A percentile compares a stretch with the other conserved stretches of the same genome.
Evolutionary conservation across 2,888 invertebrate genomes (phyloP).

Genomic region (Drosophila macrospina): DNA sequence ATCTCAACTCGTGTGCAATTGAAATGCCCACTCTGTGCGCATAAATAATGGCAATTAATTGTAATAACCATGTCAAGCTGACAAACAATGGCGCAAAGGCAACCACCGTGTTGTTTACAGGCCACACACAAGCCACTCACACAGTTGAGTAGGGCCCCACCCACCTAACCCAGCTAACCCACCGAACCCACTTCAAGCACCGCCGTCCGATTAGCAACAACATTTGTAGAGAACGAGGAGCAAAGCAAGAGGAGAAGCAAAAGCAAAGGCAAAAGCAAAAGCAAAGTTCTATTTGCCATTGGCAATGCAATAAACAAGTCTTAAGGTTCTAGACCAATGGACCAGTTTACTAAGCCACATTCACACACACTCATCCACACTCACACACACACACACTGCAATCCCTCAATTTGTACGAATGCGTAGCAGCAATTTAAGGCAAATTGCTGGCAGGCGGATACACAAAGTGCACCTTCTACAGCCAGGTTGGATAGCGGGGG

Average conservation of each 20-base stretch:
- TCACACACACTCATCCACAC: slow-evolving; percentile 6
- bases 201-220: slow-evolving; percentile 24
- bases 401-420: slow-evolving; percentile 68
- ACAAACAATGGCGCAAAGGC: slow-evolving; percentile 40
- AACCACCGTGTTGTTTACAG: slow-evolving; percentile 19
- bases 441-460: slow-evolving; percentile 69
- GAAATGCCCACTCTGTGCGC: slow-evolving; percentile 5
- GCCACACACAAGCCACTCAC: slow-evolving; percentile 29
- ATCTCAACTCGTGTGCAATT: slow-evolving; percentile 5
- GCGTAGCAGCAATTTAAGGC: slow-evolving; percentile 77
- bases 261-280: slow-evolving; percentile 1
- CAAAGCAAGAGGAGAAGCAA: background rate
- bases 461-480: slow-evolving; percentile 42
- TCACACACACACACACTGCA: slow-evolving; percentile 11
- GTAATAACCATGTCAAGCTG: slow-evolving; percentile 34
- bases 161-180: slow-evolving; percentile 18
- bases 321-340: slow-evolving; percentile 59
- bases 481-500: background rate
- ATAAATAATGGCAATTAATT: slow-evolving; percentile 42
- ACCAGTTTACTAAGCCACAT: slow-evolving; percentile 59
- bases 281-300: slow-evolving; percentile 17
- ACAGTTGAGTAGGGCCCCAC: slow-evolving; percentile 7
- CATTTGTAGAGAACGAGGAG: slow-evolving; percentile 20
- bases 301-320: slow-evolving; percentile 75
- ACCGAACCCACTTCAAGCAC: background rate